Base-by-base conservation (phyloP, 2,888 invertebrate genomes). In the Spodoptera picta region DNA sequence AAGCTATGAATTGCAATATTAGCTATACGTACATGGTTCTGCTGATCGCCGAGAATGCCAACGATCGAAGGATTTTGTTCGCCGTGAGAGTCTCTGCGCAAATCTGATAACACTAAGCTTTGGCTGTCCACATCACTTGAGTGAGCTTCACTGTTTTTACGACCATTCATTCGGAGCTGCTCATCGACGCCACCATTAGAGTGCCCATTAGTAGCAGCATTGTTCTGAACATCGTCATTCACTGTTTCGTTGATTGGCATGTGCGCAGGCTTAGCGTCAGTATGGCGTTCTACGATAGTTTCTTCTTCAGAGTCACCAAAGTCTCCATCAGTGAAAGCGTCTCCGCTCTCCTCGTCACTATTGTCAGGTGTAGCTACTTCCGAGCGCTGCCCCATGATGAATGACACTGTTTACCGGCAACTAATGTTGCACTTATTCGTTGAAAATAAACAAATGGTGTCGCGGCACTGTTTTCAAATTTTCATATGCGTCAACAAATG, bases 41-140 rank as follows among this genome's bases (percentile, higher is more conserved):
- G 94, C 79, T 94, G 95, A 73, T 92, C 94, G 62, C 95, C 95
- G 44, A 95, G 89, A 79, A 95, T 95, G 61, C 95, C 95, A 54
- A 95, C 93, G 73, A 95, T 95, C 56, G 93, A 94, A 53, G 92
- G 90, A 75, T 90, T 93, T 69, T 92, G 92, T 45, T 92, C 92
- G 48, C 90, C 87, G 64, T 92, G 90, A n/a, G 92, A 90, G 75
- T 92, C 92, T 64, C 90, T 83, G 53, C 90, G 84, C 54, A 86
- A 69, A 59, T 90, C 90, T 11, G 83, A 66, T 56, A 80, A 70
- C 27, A 75, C 70, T 61, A 83, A 74, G 61, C 72, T 84, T 60
- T 79, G 77, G 67, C 76, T 84, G 52, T 86, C 88, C 46, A 78
- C 63, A 74, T 86, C 87, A 79, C 83, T 85, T 7, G 75, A 72